These are phyloP conservation scores for Drosophila cognata DNA, from an alignment of 2,888 invertebrate species.

Conservation along the genomic window DNA sequence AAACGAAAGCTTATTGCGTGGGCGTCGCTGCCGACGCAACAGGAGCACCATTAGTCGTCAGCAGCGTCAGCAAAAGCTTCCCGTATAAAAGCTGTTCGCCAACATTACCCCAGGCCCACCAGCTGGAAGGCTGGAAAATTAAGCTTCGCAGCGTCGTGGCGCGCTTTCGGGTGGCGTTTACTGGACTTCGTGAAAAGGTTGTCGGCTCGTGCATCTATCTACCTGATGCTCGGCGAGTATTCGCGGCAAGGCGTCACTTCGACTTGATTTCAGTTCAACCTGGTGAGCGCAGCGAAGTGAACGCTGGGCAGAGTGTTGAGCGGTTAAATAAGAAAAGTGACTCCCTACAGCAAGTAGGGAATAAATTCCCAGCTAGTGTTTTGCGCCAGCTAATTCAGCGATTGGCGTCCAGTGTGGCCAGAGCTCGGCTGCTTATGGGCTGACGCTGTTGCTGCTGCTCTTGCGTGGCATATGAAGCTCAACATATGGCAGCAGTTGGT, in stretches of 20 bases:
- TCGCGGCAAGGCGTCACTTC: constrained; percentile 15
- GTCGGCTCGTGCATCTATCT: constrained; percentile 63
- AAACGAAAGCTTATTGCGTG: constrained; percentile 59
- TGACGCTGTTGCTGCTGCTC: constrained; percentile 28
- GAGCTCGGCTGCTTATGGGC: constrained; percentile 10
- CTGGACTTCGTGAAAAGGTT: constrained; percentile 7
- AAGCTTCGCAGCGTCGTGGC: constrained; percentile 21
- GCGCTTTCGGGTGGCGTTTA: constrained; percentile 7
- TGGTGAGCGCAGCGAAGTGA: constrained; percentile 82
- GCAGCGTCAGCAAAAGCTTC: constrained; percentile 43
- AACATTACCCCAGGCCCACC: constrained; percentile 60
- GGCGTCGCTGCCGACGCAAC: constrained; percentile 69
- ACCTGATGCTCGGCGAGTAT: constrained; percentile 78
- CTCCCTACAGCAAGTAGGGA: constrained; percentile 71
- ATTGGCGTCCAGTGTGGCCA: constrained; percentile 43
- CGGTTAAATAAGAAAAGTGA: constrained; percentile 83
- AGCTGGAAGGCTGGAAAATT: constrained; percentile 51
- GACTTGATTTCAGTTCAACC: constrained; percentile 79
- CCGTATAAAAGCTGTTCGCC: constrained; percentile 46
- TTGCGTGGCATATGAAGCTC: constrained; percentile 45
- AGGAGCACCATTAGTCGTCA: constrained; percentile 46
- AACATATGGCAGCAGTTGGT: constrained; percentile 69
- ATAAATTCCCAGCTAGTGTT: constrained; percentile 69
- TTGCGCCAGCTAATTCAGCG: constrained; percentile 71
- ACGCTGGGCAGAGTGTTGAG: constrained; percentile 77